Percentiles rank a stretch among this genome's conserved stretches.
Evolutionary conservation across 2,797 vertebrate genomes (phyloP).

Genomic region (Pagetopsis macropterus): DNA sequence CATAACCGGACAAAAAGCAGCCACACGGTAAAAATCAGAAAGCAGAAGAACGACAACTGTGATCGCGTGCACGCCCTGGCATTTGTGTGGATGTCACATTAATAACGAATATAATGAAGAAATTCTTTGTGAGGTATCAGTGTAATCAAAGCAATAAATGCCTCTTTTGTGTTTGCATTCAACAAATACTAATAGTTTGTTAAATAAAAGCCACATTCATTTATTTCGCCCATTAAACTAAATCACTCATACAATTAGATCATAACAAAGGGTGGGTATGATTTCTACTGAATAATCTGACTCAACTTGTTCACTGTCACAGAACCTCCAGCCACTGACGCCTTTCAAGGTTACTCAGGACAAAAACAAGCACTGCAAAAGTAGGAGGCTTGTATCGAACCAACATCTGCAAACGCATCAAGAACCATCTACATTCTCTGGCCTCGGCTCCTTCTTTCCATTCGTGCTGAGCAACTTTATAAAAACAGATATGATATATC

Average conservation of each 20-base stretch:
- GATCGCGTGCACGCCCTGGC: slow-evolving; percentile 1
- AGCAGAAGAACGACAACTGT: slow-evolving; percentile 10
- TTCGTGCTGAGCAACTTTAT: slow-evolving; percentile 56
- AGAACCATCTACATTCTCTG: slow-evolving; percentile 44
- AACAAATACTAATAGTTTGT: neutral
- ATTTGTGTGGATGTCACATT: neutral
- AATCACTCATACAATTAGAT: slow-evolving; percentile 20
- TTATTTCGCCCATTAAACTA: slow-evolving; percentile 1
- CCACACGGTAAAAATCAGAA: slow-evolving; percentile 15
- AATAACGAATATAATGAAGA: slow-evolving; percentile 10
- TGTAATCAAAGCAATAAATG: neutral
- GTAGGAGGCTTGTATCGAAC: slow-evolving; percentile 54
- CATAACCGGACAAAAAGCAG: slow-evolving; percentile 70
- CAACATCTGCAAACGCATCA: slow-evolving; percentile 67
- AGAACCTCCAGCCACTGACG: slow-evolving; percentile 60
- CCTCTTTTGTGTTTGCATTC: slow-evolving; percentile 22
- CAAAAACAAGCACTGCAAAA: slow-evolving; percentile 43
- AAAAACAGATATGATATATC: slow-evolving; percentile 64
- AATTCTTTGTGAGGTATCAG: neutral
- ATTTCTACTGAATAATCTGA: slow-evolving; percentile 46
- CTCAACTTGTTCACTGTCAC: slow-evolving; percentile 54
- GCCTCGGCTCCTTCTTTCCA: slow-evolving; percentile 27
- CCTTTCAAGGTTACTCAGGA: slow-evolving; percentile 68
- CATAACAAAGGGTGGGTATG: slow-evolving; percentile 5
- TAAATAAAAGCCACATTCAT: neutral